Conservation (phyloP, 2,797 vertebrate genomes). For the Ptychadena robeensis region DNA sequence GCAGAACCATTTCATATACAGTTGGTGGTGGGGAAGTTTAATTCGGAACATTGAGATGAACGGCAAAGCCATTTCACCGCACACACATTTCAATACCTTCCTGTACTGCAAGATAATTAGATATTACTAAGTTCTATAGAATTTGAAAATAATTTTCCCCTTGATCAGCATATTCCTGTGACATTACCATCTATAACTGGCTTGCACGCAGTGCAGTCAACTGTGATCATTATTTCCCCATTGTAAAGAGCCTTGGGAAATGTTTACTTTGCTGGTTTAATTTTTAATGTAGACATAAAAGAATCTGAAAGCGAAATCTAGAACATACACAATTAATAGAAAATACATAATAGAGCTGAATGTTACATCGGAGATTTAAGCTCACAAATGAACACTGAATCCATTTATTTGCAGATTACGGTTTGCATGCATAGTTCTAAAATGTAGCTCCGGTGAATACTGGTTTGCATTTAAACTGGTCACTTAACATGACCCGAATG, state of each 20-base stretch:
- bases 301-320: constrained; percentile 15
- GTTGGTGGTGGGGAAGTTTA: constrained; percentile 10
- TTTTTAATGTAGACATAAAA: constrained; percentile 53
- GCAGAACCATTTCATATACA: background rate
- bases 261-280: constrained; percentile 46
- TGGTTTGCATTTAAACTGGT: too few species aligned
- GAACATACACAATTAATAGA: constrained; percentile 38
- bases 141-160: constrained; percentile 29
- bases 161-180: constrained; percentile 34
- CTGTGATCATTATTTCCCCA: constrained; percentile 50
- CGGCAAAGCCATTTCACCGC: constrained; percentile 16
- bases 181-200: constrained; percentile 47
- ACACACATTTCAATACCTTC: constrained; percentile 12
- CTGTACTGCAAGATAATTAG: constrained; percentile 29
- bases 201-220: constrained; percentile 35
- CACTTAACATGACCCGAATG: too few species aligned
- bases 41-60: constrained; percentile 10
- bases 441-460: too few species aligned
- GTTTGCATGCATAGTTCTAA: too few species aligned
- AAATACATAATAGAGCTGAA: constrained; percentile 34
- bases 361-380: background rate
- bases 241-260: constrained; percentile 54
- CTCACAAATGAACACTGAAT: background rate
- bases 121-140: constrained; percentile 29
- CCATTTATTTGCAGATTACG: too few species aligned